Percentiles rank a stretch among this genome's conserved stretches.
These are phyloP conservation scores for Chunga burmeisteri DNA, from an alignment of 2,113 vertebrate genomes.

Conservation along the genomic window DNA sequence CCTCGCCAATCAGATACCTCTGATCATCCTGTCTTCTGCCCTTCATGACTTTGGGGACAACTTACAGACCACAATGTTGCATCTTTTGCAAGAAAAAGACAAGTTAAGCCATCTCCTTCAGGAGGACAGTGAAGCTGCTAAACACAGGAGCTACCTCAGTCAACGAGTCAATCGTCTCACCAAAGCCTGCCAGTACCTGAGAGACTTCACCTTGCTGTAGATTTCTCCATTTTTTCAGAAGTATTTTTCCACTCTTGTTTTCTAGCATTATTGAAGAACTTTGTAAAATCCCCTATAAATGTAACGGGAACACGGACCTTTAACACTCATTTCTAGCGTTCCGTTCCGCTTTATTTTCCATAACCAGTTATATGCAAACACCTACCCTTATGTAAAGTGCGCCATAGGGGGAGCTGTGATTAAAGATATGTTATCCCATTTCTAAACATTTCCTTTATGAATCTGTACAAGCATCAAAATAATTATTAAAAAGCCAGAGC, in stretches of 20 bases:
- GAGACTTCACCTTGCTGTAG: slow-evolving; percentile 14
- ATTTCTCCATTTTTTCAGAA: not conserved
- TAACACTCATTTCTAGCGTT: not conserved
- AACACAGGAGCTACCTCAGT: slow-evolving; percentile 68
- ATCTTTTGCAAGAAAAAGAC: slow-evolving; percentile 77
- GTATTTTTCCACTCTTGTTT: not conserved
- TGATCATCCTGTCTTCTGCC: slow-evolving; percentile 81
- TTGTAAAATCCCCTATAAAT: not conserved
- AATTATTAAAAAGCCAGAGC: not conserved
- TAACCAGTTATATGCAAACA: not conserved
- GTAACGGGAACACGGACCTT: not conserved
- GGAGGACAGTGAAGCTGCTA: slow-evolving; percentile 76
- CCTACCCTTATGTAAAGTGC: not conserved
- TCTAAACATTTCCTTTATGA: not conserved
- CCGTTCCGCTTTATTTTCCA: not conserved
- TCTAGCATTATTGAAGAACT: not conserved
- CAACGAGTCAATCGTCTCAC: slow-evolving; percentile 68
- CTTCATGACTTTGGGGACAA: slow-evolving; percentile 68
- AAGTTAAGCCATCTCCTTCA: slow-evolving; percentile 66
- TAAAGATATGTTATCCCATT: not conserved
- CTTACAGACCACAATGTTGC: slow-evolving; percentile 80
- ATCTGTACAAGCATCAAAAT: not conserved
- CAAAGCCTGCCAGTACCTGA: slow-evolving; percentile 73
- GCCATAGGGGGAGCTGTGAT: not conserved
- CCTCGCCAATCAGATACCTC: slow-evolving; percentile 83